These are phyloP conservation scores for Parazoanthus darwini DNA, from an alignment of 92 coral and sea anemone species.

Conservation along the genomic window DNA sequence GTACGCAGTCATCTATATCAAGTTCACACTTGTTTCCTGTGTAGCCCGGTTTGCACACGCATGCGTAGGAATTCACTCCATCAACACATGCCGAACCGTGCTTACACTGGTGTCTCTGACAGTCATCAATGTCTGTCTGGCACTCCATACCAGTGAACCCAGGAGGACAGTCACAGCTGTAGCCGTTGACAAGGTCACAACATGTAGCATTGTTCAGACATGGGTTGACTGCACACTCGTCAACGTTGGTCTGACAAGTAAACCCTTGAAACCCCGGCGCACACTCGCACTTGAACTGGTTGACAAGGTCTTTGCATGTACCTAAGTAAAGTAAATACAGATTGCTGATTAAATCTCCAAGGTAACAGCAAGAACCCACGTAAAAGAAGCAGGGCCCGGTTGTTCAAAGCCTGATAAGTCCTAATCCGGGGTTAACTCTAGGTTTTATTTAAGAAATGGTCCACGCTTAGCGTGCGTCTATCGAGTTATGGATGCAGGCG, in stretches of 20 bases:
- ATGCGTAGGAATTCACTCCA: constrained; percentile 55
- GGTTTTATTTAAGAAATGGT: too few species aligned
- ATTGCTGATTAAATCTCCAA: background rate
- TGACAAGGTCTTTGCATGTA: constrained; percentile 71
- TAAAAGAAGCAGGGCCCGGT: too few species aligned
- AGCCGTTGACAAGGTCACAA: constrained; percentile 61
- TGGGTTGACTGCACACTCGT: constrained; percentile 66
- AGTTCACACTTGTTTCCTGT: constrained; percentile 65
- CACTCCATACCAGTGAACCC: constrained; percentile 74
- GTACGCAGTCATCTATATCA: constrained; percentile 65
- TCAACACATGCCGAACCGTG: constrained; percentile 72
- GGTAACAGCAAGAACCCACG: too few species aligned
- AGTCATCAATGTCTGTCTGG: constrained; percentile 64
- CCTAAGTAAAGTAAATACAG: constrained; percentile 39
- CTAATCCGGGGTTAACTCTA: too few species aligned
- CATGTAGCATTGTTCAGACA: constrained; percentile 72
- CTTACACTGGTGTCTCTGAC: constrained; percentile 56
- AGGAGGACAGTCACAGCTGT: constrained; percentile 60
- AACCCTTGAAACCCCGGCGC: constrained; percentile 67
- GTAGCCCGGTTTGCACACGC: constrained; percentile 70
- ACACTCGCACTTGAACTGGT: constrained; percentile 71
- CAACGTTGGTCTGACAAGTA: constrained; percentile 60
- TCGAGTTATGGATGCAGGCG: too few species aligned
- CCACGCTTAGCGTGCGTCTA: too few species aligned
- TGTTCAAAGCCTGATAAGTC: too few species aligned